These are phyloP conservation scores for Pheosia tremula DNA, from an alignment of 2,888 invertebrate genomes.

Conservation along the genomic window DNA sequence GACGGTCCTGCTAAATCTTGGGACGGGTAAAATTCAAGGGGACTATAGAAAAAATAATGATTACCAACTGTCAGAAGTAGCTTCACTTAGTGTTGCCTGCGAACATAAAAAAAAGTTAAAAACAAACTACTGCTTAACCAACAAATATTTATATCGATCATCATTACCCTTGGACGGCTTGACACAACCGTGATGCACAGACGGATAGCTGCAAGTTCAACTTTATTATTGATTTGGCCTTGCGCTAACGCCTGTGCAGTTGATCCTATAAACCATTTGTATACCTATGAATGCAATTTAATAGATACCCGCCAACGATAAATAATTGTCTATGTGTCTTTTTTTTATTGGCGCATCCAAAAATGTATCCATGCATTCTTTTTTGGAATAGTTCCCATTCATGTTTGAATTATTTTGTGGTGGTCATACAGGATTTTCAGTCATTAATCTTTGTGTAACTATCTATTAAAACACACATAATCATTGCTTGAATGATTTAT, in stretches of 20 bases:
- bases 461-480: not conserved
- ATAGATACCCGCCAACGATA: not conserved
- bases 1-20: no score
- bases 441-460: no score
- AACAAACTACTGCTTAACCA: conserved; percentile 14
- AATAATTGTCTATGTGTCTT: not conserved
- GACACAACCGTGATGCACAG: conserved; percentile 37
- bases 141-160: conserved; percentile 26
- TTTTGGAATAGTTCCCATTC: no score
- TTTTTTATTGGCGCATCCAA: no score
- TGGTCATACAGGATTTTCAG: no score
- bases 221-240: conserved; percentile 63
- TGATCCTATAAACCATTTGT: conserved; percentile 12
- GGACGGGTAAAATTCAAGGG: no score
- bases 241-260: conserved; percentile 36
- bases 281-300: not conserved
- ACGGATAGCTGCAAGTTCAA: conserved; percentile 53
- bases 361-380: no score
- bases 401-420: no score
- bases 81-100: not conserved
- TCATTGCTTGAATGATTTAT: no score
- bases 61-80: not conserved
- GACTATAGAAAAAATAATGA: no score
- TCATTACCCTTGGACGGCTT: conserved; percentile 35
- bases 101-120: not conserved